Evolutionary conservation across 2,888 invertebrate species (phyloP).

Genomic region (Heliconius sara): DNA sequence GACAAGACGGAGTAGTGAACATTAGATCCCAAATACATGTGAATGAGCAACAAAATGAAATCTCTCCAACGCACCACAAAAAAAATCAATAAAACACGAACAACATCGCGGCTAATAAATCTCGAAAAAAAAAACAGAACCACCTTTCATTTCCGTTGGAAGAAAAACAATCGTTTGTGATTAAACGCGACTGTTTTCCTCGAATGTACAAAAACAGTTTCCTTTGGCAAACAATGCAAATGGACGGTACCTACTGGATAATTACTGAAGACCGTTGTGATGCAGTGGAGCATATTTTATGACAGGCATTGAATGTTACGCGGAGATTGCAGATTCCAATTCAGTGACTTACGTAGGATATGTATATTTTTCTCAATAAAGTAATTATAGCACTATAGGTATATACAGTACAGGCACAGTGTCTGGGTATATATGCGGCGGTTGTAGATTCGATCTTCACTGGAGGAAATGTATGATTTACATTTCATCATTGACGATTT

Average conservation of each 20-base stretch:
- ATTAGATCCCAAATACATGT: too few relatives aligned
- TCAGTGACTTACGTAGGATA: background rate
- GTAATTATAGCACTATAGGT: too few relatives aligned
- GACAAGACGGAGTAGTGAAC: too few relatives aligned
- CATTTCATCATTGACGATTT: too few relatives aligned
- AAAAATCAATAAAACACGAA: slow-evolving; percentile 4
- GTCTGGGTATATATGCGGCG: too few relatives aligned
- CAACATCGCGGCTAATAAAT: slow-evolving; percentile 24
- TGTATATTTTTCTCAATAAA: background rate
- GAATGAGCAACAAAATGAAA: background rate
- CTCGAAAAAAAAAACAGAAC: slow-evolving; percentile 17
- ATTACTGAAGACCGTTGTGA: background rate
- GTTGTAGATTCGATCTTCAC: too few relatives aligned
- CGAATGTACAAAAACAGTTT: slow-evolving; percentile 24
- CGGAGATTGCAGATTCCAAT: background rate
- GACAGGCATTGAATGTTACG: background rate
- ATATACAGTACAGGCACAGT: too few relatives aligned
- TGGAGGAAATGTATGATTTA: too few relatives aligned
- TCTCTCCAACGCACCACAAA: background rate
- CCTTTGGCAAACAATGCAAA: slow-evolving; percentile 18
- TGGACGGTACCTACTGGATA: slow-evolving; percentile 7
- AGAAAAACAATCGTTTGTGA: slow-evolving; percentile 37
- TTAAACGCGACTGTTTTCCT: slow-evolving; percentile 33
- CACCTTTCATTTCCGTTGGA: slow-evolving; percentile 37
- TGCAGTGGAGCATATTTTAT: slow-evolving; percentile 2